These are phyloP conservation scores for Corella eumyota DNA, from an alignment of 23 tunicate genomes.

Conservation along the genomic window DNA sequence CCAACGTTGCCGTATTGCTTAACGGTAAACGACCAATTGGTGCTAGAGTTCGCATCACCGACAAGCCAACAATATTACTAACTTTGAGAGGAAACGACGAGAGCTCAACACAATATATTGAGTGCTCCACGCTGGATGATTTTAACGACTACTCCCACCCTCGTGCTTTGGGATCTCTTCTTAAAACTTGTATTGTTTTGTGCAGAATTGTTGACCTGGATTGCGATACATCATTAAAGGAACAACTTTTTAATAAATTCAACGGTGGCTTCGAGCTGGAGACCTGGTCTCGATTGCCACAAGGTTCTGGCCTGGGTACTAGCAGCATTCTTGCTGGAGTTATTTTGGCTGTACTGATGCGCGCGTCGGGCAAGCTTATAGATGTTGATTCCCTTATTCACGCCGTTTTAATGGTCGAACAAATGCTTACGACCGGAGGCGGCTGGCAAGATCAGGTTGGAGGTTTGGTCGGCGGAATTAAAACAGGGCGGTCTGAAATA, in stretches of 20 bases:
- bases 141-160: constrained; percentile 55
- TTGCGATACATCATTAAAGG: constrained; percentile 17
- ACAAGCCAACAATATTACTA: constrained; percentile 27
- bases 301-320: constrained; percentile 87
- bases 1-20: constrained; percentile 60
- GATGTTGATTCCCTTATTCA: constrained; percentile 56
- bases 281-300: constrained; percentile 79
- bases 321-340: constrained; percentile 93
- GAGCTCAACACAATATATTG: constrained; percentile 18
- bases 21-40: constrained; percentile 83
- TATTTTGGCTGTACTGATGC: constrained; percentile 22
- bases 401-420: constrained; percentile 76
- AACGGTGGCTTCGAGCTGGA: constrained; percentile 74
- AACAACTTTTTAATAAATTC: constrained; percentile 25
- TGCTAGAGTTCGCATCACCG: constrained; percentile 45
- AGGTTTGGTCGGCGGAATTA: constrained; percentile 73
- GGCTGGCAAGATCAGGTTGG: constrained; percentile 99
- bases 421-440: constrained; percentile 89
- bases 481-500: constrained; percentile 32
- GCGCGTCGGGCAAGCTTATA: constrained; percentile 22
- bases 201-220: constrained; percentile 25
- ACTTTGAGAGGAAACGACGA: constrained; percentile 20
- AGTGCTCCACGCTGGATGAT: constrained; percentile 12
- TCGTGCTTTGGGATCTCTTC: constrained; percentile 60
- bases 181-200: constrained; percentile 74